Base-by-base conservation (phyloP, 1,140 invertebrate genomes). In the Hycleus cichorii region DNA sequence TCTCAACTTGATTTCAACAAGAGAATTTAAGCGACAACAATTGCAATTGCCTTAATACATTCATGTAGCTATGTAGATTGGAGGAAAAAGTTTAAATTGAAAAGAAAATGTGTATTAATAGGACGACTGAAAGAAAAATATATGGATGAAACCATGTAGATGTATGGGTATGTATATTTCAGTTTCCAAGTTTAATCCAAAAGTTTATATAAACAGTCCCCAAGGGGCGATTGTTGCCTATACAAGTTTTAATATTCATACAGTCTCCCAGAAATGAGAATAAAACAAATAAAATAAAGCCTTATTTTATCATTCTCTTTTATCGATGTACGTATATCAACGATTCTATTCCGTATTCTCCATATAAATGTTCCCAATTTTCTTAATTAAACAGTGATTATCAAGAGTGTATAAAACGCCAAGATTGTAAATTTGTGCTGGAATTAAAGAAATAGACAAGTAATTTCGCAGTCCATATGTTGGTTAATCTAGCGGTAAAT, bases 381-480 rank as follows among this genome's bases (percentile, higher is more conserved):
- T 12, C 12, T 12, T 18, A 18, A 18, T 18, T 18, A 18, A 18
- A 10, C 2, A 24, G 46, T 27, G 10, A 9, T 27, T 27, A 47
- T 9, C 46, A 32, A 32, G 9, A 24, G 12, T 12, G 18, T 12
- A 12, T 24, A 1, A 46, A 24, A 46, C 44, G 44, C n/a, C 6
- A 11, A 46, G 25, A 24, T 11, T 8, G 44, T 49, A 39, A 11
- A 50, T 11, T 39, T 9, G 39, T 12, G 51, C n/a, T 24, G 51
- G 43, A 46, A 56, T 57, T 53, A 53, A 53, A 53, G 51, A 53
- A 53, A 45, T 53, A 49, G 25, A 39, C 18, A 43, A 48, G 49
- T 58, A 58, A 62, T 62, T 62, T 62, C 48, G 59, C 55, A 62
- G 55, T 62, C 59, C 59, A 49, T 57, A 62, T 62, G 59, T 62